Evolutionary conservation across 2,797 vertebrate genomes (phyloP).

Genomic region (Neoniphon sammara): DNA sequence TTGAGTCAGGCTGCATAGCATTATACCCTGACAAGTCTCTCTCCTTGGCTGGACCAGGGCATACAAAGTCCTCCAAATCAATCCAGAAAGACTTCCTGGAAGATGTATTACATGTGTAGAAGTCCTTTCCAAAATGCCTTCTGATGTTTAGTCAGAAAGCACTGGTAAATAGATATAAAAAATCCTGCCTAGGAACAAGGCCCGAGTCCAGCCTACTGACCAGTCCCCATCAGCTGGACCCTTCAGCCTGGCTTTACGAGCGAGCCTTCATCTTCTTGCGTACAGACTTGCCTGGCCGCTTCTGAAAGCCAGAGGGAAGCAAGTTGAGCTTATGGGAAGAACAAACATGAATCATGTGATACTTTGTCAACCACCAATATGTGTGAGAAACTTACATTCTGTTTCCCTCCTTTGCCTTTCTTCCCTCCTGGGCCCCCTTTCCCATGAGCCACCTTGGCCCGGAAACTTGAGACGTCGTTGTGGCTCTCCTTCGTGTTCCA

Average conservation of each 20-base stretch:
- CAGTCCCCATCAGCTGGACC: not conserved
- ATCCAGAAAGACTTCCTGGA: conserved; percentile 21
- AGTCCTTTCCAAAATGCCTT: conserved; percentile 16
- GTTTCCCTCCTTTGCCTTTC: conserved; percentile 84
- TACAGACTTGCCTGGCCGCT: conserved; percentile 92
- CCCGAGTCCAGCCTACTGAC: conserved; percentile 34
- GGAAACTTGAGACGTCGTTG: conserved; percentile 92
- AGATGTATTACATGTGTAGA: conserved; percentile 5
- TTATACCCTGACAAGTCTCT: not conserved
- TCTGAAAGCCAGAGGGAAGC: conserved; percentile 79
- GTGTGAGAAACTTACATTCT: conserved; percentile 72
- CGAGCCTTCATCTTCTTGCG: conserved; percentile 92
- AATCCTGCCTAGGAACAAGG: conserved; percentile 13
- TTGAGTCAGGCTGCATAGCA: not conserved
- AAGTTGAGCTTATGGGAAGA: not conserved
- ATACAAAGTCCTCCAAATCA: not conserved
- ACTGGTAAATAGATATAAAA: not conserved
- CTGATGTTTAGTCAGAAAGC: not conserved
- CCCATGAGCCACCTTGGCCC: conserved; percentile 86
- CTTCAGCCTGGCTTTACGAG: conserved; percentile 52
- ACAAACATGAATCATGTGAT: not conserved
- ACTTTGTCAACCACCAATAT: not conserved
- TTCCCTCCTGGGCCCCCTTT: conserved; percentile 83
- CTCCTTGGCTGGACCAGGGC: not conserved
- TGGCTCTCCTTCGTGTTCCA: conserved; percentile 96